Base-by-base conservation (phyloP, 2,797 vertebrate genomes). In the Pyrocephalus nanus region DNA sequence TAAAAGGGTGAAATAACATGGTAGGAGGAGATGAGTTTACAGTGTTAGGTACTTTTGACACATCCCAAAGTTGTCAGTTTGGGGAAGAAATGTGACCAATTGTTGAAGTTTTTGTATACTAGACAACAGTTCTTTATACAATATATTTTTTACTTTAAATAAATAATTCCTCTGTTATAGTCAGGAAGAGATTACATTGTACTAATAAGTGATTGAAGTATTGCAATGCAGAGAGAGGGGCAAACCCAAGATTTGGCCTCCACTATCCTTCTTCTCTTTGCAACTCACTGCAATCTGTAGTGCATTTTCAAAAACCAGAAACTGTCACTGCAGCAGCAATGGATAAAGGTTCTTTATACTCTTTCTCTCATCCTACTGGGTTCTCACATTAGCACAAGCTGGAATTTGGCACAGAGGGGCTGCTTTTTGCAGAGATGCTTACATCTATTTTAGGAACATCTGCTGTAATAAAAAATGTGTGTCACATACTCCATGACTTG, bases 371-470 rank as follows among this genome's bases (percentile, higher is more conserved):
- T 89, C 83, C 83, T 95, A 70, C 80, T 90, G 80, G 90, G 55
- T 95, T 96, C 93, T 91, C 66, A 88, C 88, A 94, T 91, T 96
- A 94, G 45, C 84, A 82, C 71, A 86, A 91, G 74, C 77, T 84
- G 92, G 88, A 95, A 94, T 94, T 91, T 96, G 92, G 91, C 90
- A 90, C 93, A 87, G 84, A 95, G 93, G 81, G 64, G 25, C 67
- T 93, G 81, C 67, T 95, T 95, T 90, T 91, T 95, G 55, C 90
- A 94, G 95, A 93, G 75, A 92, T 93, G 86, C 91, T 95, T 91
- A 93, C 81, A 74, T 95, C 71, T 92, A 96, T 94, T 95, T 96
- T 88, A 93, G 94, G 94, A 91, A 92, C 95, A 96, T 95, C 96
- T 96, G 87, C 79, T 93, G 89, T 88, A 96, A 94, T 94, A 96